Evolutionary conservation across 2,797 vertebrate species (phyloP).

Genomic region (Crossoptilon crossoptilon): DNA sequence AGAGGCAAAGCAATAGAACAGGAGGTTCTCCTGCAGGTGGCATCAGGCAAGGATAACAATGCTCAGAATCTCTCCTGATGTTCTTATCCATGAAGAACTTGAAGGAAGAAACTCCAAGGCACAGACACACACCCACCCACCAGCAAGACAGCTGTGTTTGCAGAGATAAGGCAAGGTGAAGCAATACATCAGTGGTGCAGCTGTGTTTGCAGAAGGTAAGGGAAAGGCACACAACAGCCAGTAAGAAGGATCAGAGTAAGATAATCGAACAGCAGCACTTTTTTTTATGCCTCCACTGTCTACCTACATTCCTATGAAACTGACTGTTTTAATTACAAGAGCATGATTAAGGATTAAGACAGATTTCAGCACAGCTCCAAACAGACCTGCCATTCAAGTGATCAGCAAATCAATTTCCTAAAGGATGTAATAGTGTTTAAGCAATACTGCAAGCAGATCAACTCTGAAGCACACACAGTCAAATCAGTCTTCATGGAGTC

Average conservation of each 20-base stretch:
- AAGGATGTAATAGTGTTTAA: slow-evolving; percentile 26
- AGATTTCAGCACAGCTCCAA: neutral
- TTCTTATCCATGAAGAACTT: neutral
- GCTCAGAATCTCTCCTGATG: neutral
- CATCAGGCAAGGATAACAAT: neutral
- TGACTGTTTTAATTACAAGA: neutral
- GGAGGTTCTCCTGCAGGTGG: neutral
- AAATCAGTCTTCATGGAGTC: neutral
- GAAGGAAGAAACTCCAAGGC: neutral
- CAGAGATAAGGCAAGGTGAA: neutral
- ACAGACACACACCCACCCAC: accelerated
- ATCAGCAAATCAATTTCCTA: slow-evolving; percentile 21
- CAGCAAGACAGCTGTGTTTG: neutral
- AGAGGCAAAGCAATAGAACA: neutral
- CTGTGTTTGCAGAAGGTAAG: neutral
- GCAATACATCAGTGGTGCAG: neutral
- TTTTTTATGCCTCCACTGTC: neutral
- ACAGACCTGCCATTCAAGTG: slow-evolving; percentile 1
- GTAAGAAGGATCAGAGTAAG: neutral
- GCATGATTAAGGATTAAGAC: neutral
- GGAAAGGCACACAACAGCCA: accelerated
- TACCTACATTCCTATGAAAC: neutral
- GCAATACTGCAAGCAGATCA: neutral
- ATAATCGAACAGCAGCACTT: neutral
- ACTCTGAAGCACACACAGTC: neutral